These are phyloP conservation scores for Sicus ferrugineus DNA, from an alignment of 2,888 invertebrate species.

Conservation along the genomic window DNA sequence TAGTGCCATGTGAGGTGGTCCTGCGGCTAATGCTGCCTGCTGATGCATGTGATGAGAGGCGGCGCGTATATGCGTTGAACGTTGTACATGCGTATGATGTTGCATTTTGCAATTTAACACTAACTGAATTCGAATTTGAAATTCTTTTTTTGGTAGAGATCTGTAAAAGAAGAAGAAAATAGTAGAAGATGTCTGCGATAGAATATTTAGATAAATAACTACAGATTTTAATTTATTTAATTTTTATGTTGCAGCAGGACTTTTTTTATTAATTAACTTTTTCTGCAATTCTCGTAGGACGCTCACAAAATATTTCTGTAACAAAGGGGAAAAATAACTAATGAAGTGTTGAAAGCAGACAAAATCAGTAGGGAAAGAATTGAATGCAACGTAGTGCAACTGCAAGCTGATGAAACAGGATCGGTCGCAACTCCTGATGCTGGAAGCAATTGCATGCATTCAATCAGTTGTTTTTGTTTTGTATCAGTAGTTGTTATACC, in stretches of 20 bases:
- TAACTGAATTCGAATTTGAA: background rate
- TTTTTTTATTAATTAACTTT: background rate
- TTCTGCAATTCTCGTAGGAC: conserved; percentile 4
- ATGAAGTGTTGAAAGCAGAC: too few species aligned
- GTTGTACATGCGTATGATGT: conserved; percentile 37
- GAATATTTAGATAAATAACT: too few species aligned
- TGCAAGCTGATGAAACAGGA: background rate
- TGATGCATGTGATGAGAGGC: conserved; percentile 34
- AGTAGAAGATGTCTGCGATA: too few species aligned
- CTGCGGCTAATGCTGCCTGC: conserved; percentile 3
- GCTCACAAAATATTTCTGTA: conserved; percentile 8
- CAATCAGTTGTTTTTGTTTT: too few species aligned
- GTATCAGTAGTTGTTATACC: too few species aligned
- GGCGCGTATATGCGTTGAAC: conserved; percentile 35
- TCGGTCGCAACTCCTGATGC: background rate
- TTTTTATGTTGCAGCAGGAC: too few species aligned
- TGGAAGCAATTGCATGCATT: too few species aligned
- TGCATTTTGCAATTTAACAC: conserved; percentile 29
- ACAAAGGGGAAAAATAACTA: conserved; percentile 27
- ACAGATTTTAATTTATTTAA: background rate
- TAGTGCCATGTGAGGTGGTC: conserved; percentile 11
- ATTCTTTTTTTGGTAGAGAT: conserved; percentile 1
- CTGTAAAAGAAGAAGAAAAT: conserved; percentile 2
- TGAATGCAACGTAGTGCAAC: too few species aligned
- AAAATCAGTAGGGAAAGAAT: background rate